Evolutionary conservation across 2,797 vertebrate species (phyloP).

Genomic region (Pantherophis vulpinus): DNA sequence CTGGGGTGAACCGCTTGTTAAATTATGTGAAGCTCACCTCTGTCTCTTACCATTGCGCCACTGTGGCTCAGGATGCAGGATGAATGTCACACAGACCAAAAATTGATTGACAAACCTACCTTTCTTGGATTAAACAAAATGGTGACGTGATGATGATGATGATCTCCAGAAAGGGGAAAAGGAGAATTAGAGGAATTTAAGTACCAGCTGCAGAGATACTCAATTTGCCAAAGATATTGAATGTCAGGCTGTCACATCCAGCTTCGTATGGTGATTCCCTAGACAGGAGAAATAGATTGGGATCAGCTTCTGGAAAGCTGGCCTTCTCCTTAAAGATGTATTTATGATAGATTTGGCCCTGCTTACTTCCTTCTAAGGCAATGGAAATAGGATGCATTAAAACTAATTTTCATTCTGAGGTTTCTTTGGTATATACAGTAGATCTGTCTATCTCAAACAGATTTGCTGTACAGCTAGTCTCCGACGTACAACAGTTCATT

Average conservation of each 20-base stretch:
- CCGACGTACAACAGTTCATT: too few relatives aligned
- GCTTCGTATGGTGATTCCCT: not conserved
- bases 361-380: too few relatives aligned
- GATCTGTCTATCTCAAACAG: not conserved
- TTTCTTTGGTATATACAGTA: not conserved
- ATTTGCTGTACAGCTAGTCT: not conserved
- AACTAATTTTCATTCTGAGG: not conserved
- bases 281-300: not conserved
- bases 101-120: not conserved
- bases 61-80: too few relatives aligned
- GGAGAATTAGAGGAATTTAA: not conserved
- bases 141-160: not conserved
- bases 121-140: not conserved
- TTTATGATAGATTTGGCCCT: not conserved
- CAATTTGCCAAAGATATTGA: not conserved
- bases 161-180: not conserved
- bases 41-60: too few relatives aligned
- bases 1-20: too few relatives aligned
- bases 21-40: too few relatives aligned
- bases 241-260: not conserved
- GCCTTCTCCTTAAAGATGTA: not conserved
- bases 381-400: not conserved
- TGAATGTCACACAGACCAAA: not conserved
- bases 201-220: not conserved
- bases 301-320: not conserved